Conservation (phyloP, 1,140 invertebrate species). For the Leptinotarsa undecemlineata region DNA sequence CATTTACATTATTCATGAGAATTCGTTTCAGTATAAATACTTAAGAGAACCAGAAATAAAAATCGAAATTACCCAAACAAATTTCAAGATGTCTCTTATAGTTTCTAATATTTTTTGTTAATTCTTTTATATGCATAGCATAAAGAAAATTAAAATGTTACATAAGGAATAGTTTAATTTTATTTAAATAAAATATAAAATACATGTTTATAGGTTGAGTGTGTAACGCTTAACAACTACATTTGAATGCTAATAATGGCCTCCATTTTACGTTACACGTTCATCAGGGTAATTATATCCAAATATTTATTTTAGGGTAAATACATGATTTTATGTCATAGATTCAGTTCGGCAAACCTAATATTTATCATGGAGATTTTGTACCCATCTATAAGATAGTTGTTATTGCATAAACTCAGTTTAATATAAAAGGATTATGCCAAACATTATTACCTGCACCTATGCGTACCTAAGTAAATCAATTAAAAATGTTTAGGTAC, state of each 20-base stretch:
- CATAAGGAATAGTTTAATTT: no score
- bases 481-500: neutral
- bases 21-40: no score
- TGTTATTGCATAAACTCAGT: neutral
- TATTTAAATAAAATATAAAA: no score
- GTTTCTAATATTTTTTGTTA: no score
- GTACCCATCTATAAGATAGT: neutral
- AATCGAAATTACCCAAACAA: no score
- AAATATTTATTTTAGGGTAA: neutral
- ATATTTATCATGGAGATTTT: neutral
- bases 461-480: neutral
- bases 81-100: no score
- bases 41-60: no score
- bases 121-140: no score
- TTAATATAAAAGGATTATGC: neutral
- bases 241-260: neutral
- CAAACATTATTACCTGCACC: neutral
- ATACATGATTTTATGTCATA: neutral
- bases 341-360: no score
- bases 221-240: neutral
- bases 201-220: no score
- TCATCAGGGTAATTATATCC: neutral
- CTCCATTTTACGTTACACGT: neutral
- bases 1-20: no score
- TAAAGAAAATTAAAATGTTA: no score